Percentiles rank a stretch among this genome's conserved stretches.
Conservation (phyloP, 2,113 vertebrate genomes). For the Otis tarda region DNA sequence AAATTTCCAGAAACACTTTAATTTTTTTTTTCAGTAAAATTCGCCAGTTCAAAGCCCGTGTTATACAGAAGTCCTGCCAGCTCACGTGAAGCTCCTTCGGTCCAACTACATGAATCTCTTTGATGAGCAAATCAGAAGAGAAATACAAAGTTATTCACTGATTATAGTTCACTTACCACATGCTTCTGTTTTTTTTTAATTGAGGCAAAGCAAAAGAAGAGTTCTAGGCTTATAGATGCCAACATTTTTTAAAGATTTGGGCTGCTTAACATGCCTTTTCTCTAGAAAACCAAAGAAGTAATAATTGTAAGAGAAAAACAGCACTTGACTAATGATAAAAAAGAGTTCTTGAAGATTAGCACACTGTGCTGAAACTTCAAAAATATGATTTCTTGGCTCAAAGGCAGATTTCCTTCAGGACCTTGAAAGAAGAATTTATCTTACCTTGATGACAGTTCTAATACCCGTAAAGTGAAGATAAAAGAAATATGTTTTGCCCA, state of each 20-base stretch:
- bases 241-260: neutral
- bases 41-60: neutral
- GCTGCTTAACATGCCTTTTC: neutral
- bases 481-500: neutral
- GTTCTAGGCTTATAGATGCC: neutral
- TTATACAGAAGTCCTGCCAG: neutral
- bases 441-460: neutral
- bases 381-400: neutral
- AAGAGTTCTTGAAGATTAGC: neutral
- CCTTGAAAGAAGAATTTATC: neutral
- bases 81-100: neutral
- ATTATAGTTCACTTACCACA: neutral
- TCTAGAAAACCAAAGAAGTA: neutral
- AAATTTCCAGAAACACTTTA: neutral
- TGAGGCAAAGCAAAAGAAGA: neutral
- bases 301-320: neutral
- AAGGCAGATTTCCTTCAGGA: neutral
- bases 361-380: neutral
- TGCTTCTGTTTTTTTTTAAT: neutral
- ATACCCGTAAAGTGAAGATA: neutral
- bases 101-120: neutral
- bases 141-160: neutral
- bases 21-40: neutral
- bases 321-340: neutral
- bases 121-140: slow-evolving; percentile 16